These are phyloP conservation scores for Pygmarrhopalites habei DNA, from an alignment of 1,140 invertebrate species.

Conservation along the genomic window DNA sequence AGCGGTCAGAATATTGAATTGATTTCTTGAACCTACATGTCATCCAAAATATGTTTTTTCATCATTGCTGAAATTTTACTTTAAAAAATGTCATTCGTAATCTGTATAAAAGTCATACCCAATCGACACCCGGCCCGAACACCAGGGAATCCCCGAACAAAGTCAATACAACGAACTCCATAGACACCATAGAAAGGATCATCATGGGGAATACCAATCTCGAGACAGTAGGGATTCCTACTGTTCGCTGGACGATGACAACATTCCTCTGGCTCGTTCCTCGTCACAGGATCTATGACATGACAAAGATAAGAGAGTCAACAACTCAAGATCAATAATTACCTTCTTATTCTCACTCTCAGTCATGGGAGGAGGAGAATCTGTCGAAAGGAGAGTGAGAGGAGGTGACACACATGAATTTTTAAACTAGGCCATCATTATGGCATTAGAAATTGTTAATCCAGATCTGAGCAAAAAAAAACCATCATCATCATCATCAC, in stretches of 20 bases:
- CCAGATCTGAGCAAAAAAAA: too few relatives aligned
- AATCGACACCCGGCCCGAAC: slow-evolving; percentile 72
- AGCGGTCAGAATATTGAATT: slow-evolving; percentile 74
- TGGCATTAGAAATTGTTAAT: too few relatives aligned
- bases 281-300: slow-evolving; percentile 66
- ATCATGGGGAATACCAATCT: slow-evolving; percentile 78
- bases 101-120: slow-evolving; percentile 18
- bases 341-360: neutral
- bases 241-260: slow-evolving; percentile 65
- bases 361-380: too few relatives aligned
- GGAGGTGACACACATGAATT: too few relatives aligned
- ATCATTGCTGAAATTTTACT: neutral
- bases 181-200: slow-evolving; percentile 86
- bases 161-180: slow-evolving; percentile 75
- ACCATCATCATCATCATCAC: too few relatives aligned
- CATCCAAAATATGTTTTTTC: too few relatives aligned
- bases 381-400: too few relatives aligned
- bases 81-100: neutral
- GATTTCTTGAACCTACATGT: slow-evolving; percentile 61
- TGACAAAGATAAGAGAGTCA: too few relatives aligned
- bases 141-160: slow-evolving; percentile 75
- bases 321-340: too few relatives aligned
- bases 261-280: slow-evolving; percentile 82
- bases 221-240: slow-evolving; percentile 85
- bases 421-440: too few relatives aligned